Evolutionary conservation across 1,140 invertebrate genomes (phyloP).

Genomic region (Muscidifurax raptorellus): DNA sequence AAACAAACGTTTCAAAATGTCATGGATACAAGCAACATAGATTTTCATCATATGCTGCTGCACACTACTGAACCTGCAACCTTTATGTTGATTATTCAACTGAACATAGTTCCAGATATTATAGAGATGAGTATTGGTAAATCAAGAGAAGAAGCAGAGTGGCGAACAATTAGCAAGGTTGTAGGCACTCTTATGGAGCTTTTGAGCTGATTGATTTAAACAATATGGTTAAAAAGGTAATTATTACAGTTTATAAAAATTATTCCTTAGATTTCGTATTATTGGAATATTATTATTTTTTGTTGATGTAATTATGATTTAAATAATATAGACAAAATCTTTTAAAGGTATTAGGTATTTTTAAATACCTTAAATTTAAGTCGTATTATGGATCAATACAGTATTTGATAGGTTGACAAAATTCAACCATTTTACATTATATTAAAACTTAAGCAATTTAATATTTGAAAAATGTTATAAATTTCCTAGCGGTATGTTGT

Average conservation of each 20-base stretch:
- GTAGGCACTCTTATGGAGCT: neutral
- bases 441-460: no score
- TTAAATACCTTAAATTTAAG: no score
- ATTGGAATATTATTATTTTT: no score
- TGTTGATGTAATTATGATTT: no score
- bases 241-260: neutral
- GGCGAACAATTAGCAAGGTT: neutral
- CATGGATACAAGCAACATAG: neutral
- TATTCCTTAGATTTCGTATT: neutral
- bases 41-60: slow-evolving; percentile 18
- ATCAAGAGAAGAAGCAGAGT: slow-evolving; percentile 9
- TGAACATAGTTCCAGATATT: slow-evolving; percentile 6
- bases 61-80: neutral
- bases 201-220: neutral
- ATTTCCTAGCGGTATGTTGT: no score
- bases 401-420: neutral
- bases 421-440: no score
- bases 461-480: no score
- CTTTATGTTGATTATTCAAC: slow-evolving; percentile 1
- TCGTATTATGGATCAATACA: neutral
- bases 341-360: no score
- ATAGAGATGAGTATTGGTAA: slow-evolving; percentile 19
- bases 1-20: neutral
- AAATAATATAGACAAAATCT: no score
- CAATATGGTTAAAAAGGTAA: neutral